Conservation (phyloP, 2,113 vertebrate genomes). For the Peucedramus taeniatus region DNA sequence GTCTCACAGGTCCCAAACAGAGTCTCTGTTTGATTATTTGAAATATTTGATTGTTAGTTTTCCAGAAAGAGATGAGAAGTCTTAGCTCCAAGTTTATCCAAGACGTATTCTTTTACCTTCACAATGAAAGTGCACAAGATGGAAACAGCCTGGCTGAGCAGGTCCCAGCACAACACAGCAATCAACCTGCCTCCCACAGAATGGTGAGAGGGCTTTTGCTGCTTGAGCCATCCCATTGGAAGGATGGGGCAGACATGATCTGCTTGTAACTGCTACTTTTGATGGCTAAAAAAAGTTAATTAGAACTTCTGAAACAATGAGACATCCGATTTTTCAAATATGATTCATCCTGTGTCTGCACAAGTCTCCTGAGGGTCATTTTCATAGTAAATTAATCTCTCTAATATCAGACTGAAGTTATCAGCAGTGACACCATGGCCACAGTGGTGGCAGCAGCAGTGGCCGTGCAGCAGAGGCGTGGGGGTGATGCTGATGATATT, state of each 20-base stretch:
- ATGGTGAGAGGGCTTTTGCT: accelerated
- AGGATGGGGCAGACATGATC: not conserved
- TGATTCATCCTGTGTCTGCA: conserved; percentile 25
- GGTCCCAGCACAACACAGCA: not conserved
- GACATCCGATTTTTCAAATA: conserved; percentile 16
- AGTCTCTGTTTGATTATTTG: not conserved
- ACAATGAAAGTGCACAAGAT: not conserved
- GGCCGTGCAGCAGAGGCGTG: not conserved
- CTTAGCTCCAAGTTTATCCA: not conserved
- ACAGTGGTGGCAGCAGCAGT: not conserved
- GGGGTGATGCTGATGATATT: not conserved
- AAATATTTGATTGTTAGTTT: not conserved
- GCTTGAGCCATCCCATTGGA: not conserved
- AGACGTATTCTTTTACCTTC: not conserved
- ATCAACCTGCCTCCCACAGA: not conserved
- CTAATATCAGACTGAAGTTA: conserved; percentile 14
- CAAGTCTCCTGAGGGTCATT: conserved; percentile 28
- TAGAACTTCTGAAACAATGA: conserved; percentile 51
- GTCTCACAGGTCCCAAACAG: not conserved
- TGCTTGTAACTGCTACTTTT: not conserved
- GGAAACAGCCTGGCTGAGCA: not conserved
- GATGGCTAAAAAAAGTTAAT: conserved; percentile 20
- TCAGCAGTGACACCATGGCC: conserved; percentile 26
- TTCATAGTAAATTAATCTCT: conserved; percentile 49
- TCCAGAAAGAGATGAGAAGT: not conserved